Evolutionary conservation across 1,140 invertebrate species (phyloP), one percentile per base, ranked within the genome.

Genomic region (Thereuonema tuberculata): DNA sequence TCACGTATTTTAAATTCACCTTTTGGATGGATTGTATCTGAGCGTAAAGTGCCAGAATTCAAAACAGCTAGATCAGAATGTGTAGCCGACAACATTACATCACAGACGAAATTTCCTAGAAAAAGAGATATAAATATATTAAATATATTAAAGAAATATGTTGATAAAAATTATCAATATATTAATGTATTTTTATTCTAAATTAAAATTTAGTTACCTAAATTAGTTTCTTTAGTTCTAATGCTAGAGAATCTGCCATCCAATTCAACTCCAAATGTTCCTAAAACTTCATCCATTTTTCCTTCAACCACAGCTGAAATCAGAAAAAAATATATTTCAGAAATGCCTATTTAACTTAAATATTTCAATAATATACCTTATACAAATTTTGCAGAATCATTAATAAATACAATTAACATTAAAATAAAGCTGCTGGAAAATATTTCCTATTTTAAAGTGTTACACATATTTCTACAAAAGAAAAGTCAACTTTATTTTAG

Each of bases 31-130:
- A 77, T 67, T 56, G 70, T 68, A 72, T 91, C 87, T 56, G 85
- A 87, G 57, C 87, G 75, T 59, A 92, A 80, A 29, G 90, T 93
- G 31, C 91, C 91, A 20, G 87, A 90, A 73, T 93, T 94, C 15
- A 94, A 74, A 1, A 94, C 69, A 14, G 89, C 87, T 15, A 89
- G 74, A 70, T 93, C 89, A 25, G 87, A 85, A 17, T 85, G 84
- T 1, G 86, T 88, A 12, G 87, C 82, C 0, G 87, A 84, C 58
- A 93, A 68, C 60, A 93, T 82, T 29, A 93, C 84, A 71, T 94
- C 89, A 69, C 86, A 87, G 46, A 91, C 81, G 81, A 91, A 93
- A 74, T 93, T 92, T 55, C 90, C 89, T 75, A 58, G 1, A 67
- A 66, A 46, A 29, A 61, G 20, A n/a, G n/a, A n/a, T n/a, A n/a